phyloP scores from a whole-genome alignment of 2,113 vertebrate species.

The Ploceus nigricollis region DNA sequence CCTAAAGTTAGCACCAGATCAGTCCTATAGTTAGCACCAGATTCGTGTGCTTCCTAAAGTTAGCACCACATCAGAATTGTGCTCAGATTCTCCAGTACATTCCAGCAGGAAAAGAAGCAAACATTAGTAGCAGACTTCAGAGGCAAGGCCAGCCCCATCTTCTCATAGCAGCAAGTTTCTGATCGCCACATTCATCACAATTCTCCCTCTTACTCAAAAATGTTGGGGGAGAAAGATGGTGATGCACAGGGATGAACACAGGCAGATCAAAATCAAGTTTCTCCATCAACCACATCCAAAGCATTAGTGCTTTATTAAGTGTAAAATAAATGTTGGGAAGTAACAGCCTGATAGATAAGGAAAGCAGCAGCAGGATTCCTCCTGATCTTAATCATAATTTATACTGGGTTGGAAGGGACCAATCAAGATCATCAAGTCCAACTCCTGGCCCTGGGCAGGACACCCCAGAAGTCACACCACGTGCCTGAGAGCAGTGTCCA shows the following conservation, averaged over 20 bases:
- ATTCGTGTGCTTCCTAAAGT: neutral
- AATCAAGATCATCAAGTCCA: neutral
- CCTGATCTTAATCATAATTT: neutral
- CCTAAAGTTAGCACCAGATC: neutral
- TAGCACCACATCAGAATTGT: conserved; percentile 15
- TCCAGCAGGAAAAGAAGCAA: neutral
- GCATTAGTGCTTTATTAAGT: neutral
- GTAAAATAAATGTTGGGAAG: neutral
- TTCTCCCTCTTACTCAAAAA: neutral
- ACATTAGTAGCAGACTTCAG: neutral
- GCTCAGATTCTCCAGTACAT: conserved; percentile 10
- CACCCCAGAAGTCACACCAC: neutral
- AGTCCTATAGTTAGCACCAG: neutral
- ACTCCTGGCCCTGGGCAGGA: neutral
- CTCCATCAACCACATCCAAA: neutral
- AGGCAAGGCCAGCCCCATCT: neutral
- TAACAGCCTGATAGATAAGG: neutral
- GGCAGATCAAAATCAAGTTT: conserved; percentile 17
- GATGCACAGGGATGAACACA: neutral
- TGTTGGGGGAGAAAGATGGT: neutral
- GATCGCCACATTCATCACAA: neutral
- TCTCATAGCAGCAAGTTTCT: conserved; percentile 36
- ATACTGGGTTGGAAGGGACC: neutral
- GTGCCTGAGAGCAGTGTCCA: neutral
- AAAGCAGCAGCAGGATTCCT: conserved; percentile 14